Evolutionary conservation across 2,113 vertebrate genomes (phyloP), one percentile per base, ranked within the genome.

Genomic region (Polyodon spathula): DNA sequence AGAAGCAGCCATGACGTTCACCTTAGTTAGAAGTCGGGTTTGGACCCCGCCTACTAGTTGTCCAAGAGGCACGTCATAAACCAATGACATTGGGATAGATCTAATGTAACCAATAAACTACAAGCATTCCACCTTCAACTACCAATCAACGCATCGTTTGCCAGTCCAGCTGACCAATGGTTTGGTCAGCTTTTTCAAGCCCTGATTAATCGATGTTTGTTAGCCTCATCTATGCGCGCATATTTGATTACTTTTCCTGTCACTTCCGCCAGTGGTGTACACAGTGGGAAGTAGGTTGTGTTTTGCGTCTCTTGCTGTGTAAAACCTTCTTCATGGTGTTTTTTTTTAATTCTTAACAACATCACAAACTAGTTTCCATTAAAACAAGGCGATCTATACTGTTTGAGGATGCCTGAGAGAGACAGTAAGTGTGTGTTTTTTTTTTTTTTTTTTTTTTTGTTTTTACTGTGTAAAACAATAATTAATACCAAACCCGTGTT

Each of bases 321-420:
- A 14, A 37, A 39, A 60, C n/a, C 37, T 37, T 37, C 37, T 38
- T 16, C 8, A 15, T 38, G 44, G 4, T 14, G 6, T n/a, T 38
- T 8, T 50, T 5, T 41, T 2, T 14, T 40, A 37, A 51, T 7
- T n/a, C 8, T 17, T 14, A 54, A 37, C 12, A 44, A 38, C 39
- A 15, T 2, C 4, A 16, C 12, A 9, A n/a, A 11, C 55, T 54
- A 2, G 16, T 46, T 50, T 14, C 43, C 37, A 44, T 51, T 50
- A 11, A 46, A 8, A 14, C 14, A 48, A 43, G 38, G 46, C 42
- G 17, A 27, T 12, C 17, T n/a, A 5, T 6, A 60, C 27, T 12
- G 27, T 41, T 4, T 15, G 41, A 63, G 60, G 40, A 92, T 92
- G 90, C 89, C 89, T 48, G 90, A 92, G 40, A 75, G 90, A 38